These are phyloP conservation scores for Enteromius paludinosus DNA, from an alignment of 2,797 vertebrate genomes.

Conservation along the genomic window DNA sequence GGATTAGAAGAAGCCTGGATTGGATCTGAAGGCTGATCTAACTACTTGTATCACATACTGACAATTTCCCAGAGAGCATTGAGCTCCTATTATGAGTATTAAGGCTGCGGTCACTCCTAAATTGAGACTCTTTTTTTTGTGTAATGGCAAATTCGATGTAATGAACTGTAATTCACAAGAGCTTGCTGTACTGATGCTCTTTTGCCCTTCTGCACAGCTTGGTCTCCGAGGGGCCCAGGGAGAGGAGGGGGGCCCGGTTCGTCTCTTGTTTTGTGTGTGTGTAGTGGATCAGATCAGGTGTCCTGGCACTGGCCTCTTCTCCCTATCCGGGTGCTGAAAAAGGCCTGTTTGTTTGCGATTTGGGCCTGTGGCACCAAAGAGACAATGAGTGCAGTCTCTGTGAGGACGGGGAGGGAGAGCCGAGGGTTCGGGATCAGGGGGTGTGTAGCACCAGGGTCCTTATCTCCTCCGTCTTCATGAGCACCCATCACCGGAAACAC, in stretches of 20 bases:
- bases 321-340: constrained; percentile 62
- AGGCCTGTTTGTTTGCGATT: constrained; percentile 60
- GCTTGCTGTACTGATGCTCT: constrained; percentile 50
- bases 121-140: constrained; percentile 55
- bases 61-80: constrained; percentile 12
- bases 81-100: constrained; percentile 19
- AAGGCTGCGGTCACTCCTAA: constrained; percentile 18
- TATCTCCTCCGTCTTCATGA: constrained; percentile 32
- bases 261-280: constrained; percentile 47
- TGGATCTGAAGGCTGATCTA: constrained; percentile 24
- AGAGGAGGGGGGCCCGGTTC: constrained; percentile 11
- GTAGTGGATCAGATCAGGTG: constrained; percentile 60
- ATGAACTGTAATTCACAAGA: constrained; percentile 50
- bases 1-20: constrained; percentile 27
- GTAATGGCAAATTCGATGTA: constrained; percentile 47
- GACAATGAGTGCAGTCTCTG: constrained; percentile 62
- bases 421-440: constrained; percentile 24
- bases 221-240: constrained; percentile 29
- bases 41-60: constrained; percentile 23
- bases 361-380: constrained; percentile 49
- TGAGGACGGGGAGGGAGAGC: constrained; percentile 35
- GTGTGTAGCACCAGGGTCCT: constrained; percentile 39
- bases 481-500: constrained; percentile 35
- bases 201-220: constrained; percentile 47
- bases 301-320: constrained; percentile 58